A percentile compares a stretch with the other conserved stretches of the same genome.
phyloP scores from a whole-genome alignment of 2,113 vertebrate species.

The Regulus satrapa region DNA sequence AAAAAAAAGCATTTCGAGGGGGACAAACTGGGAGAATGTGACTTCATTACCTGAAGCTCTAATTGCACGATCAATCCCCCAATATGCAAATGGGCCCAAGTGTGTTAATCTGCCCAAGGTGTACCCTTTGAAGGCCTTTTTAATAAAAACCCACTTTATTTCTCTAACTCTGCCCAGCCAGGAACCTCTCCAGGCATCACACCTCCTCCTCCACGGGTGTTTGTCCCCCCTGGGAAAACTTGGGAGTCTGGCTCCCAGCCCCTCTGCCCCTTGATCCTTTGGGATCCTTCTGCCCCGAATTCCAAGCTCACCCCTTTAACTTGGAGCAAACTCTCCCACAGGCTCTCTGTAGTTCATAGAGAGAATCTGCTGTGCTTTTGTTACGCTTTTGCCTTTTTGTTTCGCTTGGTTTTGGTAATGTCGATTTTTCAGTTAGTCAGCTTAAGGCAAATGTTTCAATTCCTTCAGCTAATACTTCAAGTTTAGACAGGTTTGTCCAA shows the following conservation, averaged over 20 bases:
- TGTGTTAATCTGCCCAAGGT: not conserved
- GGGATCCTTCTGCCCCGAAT: not conserved
- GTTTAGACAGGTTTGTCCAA: too few relatives aligned
- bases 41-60: not conserved
- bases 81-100: not conserved
- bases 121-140: not conserved
- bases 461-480: too few relatives aligned
- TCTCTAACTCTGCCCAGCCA: not conserved
- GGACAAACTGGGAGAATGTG: not conserved
- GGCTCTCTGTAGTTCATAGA: not conserved
- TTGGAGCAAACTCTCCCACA: rapidly evolving
- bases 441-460: too few relatives aligned
- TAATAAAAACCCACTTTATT: not conserved
- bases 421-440: too few relatives aligned
- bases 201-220: too few relatives aligned
- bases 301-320: not conserved
- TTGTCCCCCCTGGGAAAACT: not conserved
- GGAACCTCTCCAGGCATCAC: not conserved
- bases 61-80: not conserved
- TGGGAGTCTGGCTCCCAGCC: not conserved
- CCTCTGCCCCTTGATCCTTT: not conserved
- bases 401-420: too few relatives aligned
- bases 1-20: too few relatives aligned
- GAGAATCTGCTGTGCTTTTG: too few relatives aligned
- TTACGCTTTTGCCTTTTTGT: too few relatives aligned